Evolutionary conservation across 2,888 invertebrate genomes (phyloP), one percentile per base, ranked within the genome.

Genomic region (Chalcosyrphus nemorum): DNA sequence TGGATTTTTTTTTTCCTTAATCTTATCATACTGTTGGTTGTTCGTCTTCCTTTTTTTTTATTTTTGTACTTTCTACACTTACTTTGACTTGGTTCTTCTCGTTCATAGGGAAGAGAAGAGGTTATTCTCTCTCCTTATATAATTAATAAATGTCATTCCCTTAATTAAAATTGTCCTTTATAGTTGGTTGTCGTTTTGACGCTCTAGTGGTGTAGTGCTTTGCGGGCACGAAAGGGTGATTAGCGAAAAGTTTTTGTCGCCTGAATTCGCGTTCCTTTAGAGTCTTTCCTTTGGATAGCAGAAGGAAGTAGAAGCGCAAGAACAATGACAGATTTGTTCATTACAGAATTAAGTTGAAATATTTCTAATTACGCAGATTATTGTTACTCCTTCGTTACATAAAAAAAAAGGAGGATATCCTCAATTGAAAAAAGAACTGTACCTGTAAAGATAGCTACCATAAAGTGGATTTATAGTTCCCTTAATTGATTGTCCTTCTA

Each of bases 101-200:
- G 52, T 52, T 77, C 59, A 66, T 61, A 71, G 24, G 38, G 54
- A 82, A 59, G 66, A 43, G 77, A 45, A 57, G 68, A 75, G 65
- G 80, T 84, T 84, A 75, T 84, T 74, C 84, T 74, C 74, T 80
- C 80, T 4, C 70, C 68, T 80, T 80, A 84, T 84, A 84, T 80
- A 84, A 84, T 84, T 84, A 84, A 84, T 84, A 84, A 84, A 84
- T 84, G 84, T 84, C 80, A 84, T 80, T 84, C 80, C 80, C 80
- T 84, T 84, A 84, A 84, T 84, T 80, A 84, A 78, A 84, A 80
- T 80, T 74, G 80, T 84, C 80, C 74, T 70, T 75, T 84, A 72
- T 68, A 65, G 74, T 63, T 74, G 63, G 63, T 72, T 52, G 66
- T 78, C 72, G 32, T 78, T 77, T 68, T 66, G 82, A 65, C 65